Base-by-base conservation (phyloP, 2,113 vertebrate species). In the Propithecus coquereli region DNA sequence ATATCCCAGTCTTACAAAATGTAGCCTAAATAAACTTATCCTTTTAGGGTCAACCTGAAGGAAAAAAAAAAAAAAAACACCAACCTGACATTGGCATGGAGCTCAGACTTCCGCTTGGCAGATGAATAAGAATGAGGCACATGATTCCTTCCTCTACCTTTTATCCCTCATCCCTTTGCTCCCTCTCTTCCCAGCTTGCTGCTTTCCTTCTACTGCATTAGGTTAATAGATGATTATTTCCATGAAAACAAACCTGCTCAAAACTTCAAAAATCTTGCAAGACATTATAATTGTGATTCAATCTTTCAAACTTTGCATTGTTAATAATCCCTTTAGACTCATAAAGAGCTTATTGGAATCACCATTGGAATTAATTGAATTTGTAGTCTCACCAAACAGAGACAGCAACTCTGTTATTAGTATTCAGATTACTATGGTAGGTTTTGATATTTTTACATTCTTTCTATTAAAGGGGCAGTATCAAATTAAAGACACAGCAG, bases 361-460 rank as follows among this genome's bases (percentile, higher is more conserved):
- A 87, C 86, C 80, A 68, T 6, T 91, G 87, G 80, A 93, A 94
- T 97, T 97, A 96, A 98, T 86, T 94, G 90, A 96, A 94, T 96
- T 47, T 94, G 87, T 92, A 91, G 89, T 91, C 87, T 97, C 80
- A 81, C 95, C 96, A 94, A 95, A 96, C 86, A 96, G 76, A 96
- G 73, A 68, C 1, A 0, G 79, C 73, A 92, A 96, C 25, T 93
- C 88, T 85, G 88, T 96, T 87, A 85, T 84, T 96, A 93, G 43
- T 73, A 95, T 87, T 94, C 92, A 88, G 86, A 94, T 90, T 54
- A 89, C 43, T 84, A 47, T 57, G 79, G 91, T 87, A 71, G 34
- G n/a, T 96, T 96, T 96, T 95, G n/a, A 61, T 90, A 84, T 91
- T 91, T 94, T 87, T 57, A 17, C 70, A 63, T 76, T 61, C 40